Evolutionary conservation across 2,113 vertebrate species (phyloP), one percentile per base, ranked within the genome.

Genomic region (Alethe diademata): DNA sequence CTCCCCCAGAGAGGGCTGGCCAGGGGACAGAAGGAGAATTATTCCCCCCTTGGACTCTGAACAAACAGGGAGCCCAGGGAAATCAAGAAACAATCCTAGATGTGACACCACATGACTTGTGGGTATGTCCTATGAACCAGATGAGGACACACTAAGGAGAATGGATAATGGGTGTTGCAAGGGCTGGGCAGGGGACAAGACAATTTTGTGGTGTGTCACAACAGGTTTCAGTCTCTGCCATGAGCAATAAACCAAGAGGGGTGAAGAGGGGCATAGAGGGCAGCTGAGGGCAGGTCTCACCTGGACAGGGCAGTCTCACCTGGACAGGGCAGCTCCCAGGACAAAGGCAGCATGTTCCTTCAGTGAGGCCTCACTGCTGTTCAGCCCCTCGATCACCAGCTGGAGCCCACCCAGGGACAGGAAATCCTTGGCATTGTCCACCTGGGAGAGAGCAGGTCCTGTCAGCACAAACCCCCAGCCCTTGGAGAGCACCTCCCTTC

Each of bases 381-480:
- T 99, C 73, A 99, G 97, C 60, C 97, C 98, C 1, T 98, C 94
- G 12, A 99, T 98, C 75, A 99, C 73, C 26, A 99, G 95, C 61
- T 93, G 98, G 43, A 99, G 97, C 14, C 99, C 99, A 4, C 99
- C 99, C 88, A 99, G 98, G 23, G 98, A 98, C 75, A 98, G 98
- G 88, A 99, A 97, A 76, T 98, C 98, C 93, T 98, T 98, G 1
- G 98, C 99, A 36, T 99, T 99, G 96, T 99, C 99, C 98, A 99
- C 99, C 99, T 99, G 92, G 36, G 93, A 86, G 93, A 81, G 93
- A 97, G 90, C 40, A 87, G 35, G 36, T 51, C 25, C 33, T 6
- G 3, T 91, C 66, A 78, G 90, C 28, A 50, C 5, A 2, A 50
- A 20, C 5, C 54, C 24, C 31, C 51, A 57, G 42, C 14, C 53